Conservation (phyloP, 2,888 invertebrate species). For the Strigamia maritima region DNA sequence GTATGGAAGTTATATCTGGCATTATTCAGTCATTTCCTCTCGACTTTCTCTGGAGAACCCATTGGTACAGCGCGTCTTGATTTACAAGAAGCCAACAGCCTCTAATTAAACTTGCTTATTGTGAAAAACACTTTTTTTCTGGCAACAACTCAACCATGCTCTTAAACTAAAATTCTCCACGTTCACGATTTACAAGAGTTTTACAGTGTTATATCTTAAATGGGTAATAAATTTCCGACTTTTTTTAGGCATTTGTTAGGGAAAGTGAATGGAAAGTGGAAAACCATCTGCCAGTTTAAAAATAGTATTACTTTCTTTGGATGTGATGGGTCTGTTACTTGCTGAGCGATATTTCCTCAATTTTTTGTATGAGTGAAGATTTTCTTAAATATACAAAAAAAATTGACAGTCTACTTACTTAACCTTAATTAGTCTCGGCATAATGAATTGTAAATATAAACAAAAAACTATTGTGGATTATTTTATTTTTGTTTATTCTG, state of each 20-base stretch:
- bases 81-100: slow-evolving; percentile 15
- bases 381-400: not conserved
- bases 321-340: not conserved
- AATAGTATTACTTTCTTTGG: not conserved
- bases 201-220: not conserved
- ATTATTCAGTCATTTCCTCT: slow-evolving; percentile 26
- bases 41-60: slow-evolving; percentile 16
- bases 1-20: slow-evolving; percentile 13
- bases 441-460: not conserved
- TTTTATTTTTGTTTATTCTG: too few relatives aligned
- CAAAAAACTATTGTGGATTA: too few relatives aligned
- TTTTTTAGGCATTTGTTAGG: not conserved
- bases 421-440: not conserved
- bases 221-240: not conserved
- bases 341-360: slow-evolving; percentile 17
- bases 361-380: not conserved
- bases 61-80: not conserved
- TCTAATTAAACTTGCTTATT: not conserved
- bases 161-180: not conserved
- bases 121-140: not conserved
- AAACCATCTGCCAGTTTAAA: slow-evolving; percentile 25
- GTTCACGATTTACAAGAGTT: not conserved
- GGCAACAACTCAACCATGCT: slow-evolving; percentile 12
- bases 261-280: slow-evolving; percentile 22
- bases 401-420: not conserved